phyloP scores from a whole-genome alignment of 2,888 invertebrate genomes.

The Dynastes hyllus region DNA sequence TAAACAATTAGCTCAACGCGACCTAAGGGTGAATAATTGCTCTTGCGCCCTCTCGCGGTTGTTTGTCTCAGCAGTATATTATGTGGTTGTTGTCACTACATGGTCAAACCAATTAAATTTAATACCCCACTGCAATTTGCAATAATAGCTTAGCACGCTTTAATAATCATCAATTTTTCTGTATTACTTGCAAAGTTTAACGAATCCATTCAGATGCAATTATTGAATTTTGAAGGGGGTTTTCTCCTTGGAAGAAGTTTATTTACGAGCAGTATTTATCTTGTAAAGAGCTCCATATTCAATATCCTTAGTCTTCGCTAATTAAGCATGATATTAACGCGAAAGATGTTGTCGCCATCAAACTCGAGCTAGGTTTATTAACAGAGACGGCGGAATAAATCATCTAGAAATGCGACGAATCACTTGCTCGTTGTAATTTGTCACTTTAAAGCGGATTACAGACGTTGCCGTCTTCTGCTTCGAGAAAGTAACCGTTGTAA shows the following conservation, averaged over 20 bases:
- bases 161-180: too few relatives aligned
- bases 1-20: slow-evolving; percentile 30
- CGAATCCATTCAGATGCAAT: too few relatives aligned
- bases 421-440: slow-evolving; percentile 21
- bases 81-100: slow-evolving; percentile 1
- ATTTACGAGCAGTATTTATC: neutral
- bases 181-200: too few relatives aligned
- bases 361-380: slow-evolving; percentile 4
- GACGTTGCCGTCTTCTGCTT: neutral
- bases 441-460: slow-evolving; percentile 27
- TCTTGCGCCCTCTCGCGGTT: slow-evolving; percentile 17
- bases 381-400: slow-evolving; percentile 11
- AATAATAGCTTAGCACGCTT: too few relatives aligned
- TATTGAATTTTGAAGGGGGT: too few relatives aligned
- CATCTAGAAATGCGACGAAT: slow-evolving; percentile 24
- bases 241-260: too few relatives aligned
- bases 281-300: neutral
- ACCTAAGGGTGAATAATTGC: slow-evolving; percentile 31
- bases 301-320: slow-evolving; percentile 3
- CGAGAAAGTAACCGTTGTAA: slow-evolving; percentile 1
- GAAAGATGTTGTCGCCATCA: slow-evolving; percentile 6
- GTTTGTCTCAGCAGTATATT: neutral
- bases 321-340: slow-evolving; percentile 12
- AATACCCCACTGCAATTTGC: neutral
- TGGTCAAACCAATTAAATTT: slow-evolving; percentile 1